These are phyloP conservation scores for Spea multiplicata DNA, from an alignment of 2,113 vertebrate species.

Conservation along the genomic window DNA sequence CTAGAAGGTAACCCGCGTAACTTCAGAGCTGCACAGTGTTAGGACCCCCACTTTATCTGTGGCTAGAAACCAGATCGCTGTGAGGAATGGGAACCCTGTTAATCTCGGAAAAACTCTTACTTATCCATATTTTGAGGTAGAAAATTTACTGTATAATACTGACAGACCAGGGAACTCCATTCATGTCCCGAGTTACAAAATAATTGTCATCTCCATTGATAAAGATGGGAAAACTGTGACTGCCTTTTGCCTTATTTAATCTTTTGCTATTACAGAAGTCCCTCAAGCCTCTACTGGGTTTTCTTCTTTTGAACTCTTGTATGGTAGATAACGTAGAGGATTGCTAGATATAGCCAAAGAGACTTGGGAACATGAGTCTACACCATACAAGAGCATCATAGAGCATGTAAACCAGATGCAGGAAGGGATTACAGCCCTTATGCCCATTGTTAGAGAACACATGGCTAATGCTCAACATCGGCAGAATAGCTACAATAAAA, in stretches of 20 bases:
- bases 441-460: slow-evolving; percentile 11
- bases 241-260: neutral
- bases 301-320: neutral
- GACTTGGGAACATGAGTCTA: neutral
- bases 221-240: too few relatives aligned
- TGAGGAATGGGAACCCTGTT: neutral
- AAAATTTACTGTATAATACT: neutral
- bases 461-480: neutral
- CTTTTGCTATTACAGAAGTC: neutral
- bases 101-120: neutral
- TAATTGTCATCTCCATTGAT: neutral
- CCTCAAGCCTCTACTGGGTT: neutral
- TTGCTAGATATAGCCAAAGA: slow-evolving; percentile 1
- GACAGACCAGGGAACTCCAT: neutral
- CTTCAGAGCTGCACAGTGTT: neutral
- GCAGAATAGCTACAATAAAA: neutral
- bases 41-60: neutral
- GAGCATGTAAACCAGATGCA: neutral
- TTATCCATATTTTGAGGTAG: neutral
- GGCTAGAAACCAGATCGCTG: neutral
- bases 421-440: neutral
- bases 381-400: neutral
- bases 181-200: neutral
- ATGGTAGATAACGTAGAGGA: neutral
- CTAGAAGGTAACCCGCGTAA: too few relatives aligned